Conservation (phyloP, 2,113 vertebrate species). For the Mesocricetus auratus region DNA sequence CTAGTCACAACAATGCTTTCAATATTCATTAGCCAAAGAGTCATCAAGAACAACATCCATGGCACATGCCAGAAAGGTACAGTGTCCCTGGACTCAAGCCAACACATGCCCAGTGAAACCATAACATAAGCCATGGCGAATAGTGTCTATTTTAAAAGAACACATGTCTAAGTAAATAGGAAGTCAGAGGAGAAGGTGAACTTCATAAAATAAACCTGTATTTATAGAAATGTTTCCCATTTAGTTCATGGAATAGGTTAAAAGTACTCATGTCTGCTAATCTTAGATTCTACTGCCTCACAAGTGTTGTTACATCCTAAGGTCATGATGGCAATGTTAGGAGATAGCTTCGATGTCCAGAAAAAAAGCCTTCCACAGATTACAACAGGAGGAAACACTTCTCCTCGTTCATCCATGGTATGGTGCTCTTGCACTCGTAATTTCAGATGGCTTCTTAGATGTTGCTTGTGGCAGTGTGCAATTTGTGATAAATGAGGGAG, state of each 20-base stretch:
- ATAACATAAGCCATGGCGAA: not conserved
- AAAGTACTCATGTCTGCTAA: not conserved
- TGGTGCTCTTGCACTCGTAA: constrained; percentile 18
- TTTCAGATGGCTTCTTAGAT: constrained; percentile 6
- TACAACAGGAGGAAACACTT: not conserved
- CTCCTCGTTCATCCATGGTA: not conserved
- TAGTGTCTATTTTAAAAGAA: not conserved
- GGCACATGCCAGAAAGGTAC: not conserved
- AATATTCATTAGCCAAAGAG: constrained; percentile 30
- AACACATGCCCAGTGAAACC: not conserved
- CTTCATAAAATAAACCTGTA: not conserved
- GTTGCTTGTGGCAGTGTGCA: not conserved
- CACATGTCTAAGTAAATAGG: not conserved
- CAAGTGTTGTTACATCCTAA: not conserved
- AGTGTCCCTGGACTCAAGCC: not conserved
- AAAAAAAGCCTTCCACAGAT: not conserved
- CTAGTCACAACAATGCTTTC: not conserved
- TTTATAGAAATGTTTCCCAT: not conserved
- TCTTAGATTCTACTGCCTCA: not conserved
- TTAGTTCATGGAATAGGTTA: not conserved
- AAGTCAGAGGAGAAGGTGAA: not conserved
- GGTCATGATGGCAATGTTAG: not conserved
- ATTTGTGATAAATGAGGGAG: constrained; percentile 37
- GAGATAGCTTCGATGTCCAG: not conserved
- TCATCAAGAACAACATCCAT: not conserved